Conservation (phyloP, 2,113 vertebrate genomes). For the Lagenorhynchus albirostris region DNA sequence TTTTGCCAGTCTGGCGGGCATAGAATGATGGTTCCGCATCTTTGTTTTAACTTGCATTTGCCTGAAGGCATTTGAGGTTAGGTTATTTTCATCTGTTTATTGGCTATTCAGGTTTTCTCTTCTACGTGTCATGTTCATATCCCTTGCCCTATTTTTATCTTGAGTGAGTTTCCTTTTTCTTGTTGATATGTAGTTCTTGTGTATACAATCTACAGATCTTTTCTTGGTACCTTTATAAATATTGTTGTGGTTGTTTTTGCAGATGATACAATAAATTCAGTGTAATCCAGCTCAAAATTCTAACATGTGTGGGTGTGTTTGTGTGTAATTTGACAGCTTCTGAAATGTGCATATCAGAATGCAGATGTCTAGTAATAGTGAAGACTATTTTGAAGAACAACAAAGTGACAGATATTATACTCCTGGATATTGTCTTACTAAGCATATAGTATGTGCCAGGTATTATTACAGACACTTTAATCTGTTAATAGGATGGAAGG, state of each 20-base stretch:
- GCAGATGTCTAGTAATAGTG: neutral
- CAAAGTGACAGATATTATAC: neutral
- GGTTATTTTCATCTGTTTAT: neutral
- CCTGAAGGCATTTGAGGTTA: neutral
- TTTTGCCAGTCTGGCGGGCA: neutral
- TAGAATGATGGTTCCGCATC: neutral
- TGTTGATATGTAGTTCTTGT: neutral
- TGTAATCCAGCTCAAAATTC: neutral
- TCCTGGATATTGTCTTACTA: neutral
- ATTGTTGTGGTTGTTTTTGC: neutral
- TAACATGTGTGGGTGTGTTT: neutral
- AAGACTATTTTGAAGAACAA: neutral
- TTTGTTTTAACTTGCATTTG: slow-evolving; percentile 23
- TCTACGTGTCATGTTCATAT: neutral
- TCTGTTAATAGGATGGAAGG: neutral
- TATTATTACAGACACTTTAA: neutral
- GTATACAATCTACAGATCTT: neutral
- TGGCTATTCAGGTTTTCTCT: neutral
- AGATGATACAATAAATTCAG: neutral
- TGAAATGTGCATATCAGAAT: neutral
- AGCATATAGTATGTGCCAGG: neutral
- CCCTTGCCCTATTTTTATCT: neutral
- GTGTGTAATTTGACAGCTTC: neutral
- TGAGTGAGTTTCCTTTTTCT: neutral
- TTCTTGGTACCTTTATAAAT: neutral